A percentile compares a stretch with the other conserved stretches of the same genome.
Evolutionary conservation across 2,797 vertebrate genomes (phyloP).

Genomic region (Microcaecilia unicolor): DNA sequence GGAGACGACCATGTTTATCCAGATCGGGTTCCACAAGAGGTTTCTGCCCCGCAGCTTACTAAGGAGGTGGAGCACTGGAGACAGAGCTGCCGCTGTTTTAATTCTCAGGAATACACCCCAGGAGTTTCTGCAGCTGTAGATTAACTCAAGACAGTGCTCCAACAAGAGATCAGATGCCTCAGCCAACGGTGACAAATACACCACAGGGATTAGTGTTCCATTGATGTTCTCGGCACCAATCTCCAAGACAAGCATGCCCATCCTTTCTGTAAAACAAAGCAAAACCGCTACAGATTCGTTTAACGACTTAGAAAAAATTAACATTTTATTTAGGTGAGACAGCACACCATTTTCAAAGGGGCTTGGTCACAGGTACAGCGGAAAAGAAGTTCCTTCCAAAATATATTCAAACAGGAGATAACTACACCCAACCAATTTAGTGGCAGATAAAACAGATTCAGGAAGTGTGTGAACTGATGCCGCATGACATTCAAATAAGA

Average conservation of each 20-base stretch:
- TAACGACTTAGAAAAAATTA: too few relatives aligned
- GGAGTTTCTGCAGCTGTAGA: constrained; percentile 12
- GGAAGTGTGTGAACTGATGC: too few relatives aligned
- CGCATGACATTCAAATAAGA: too few relatives aligned
- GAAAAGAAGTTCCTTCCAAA: background rate
- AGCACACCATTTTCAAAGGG: too few relatives aligned
- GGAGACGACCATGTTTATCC: constrained; percentile 54
- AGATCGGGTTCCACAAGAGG: constrained; percentile 49
- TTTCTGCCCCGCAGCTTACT: constrained; percentile 24
- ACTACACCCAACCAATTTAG: too few relatives aligned
- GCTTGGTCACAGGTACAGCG: background rate
- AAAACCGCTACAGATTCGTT: background rate
- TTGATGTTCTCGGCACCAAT: constrained; percentile 19
- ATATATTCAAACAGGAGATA: too few relatives aligned
- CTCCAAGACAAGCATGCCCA: constrained; percentile 57
- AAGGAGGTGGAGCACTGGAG: constrained; percentile 44
- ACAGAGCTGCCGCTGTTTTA: constrained; percentile 39
- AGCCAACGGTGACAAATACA: constrained; percentile 15
- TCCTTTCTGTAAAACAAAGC: constrained; percentile 32
- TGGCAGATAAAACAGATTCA: too few relatives aligned
- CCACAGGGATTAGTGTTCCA: constrained; percentile 16
- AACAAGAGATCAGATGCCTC: constrained; percentile 15
- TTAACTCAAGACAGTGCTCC: constrained; percentile 38
- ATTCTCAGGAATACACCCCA: constrained; percentile 57
- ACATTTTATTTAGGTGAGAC: too few relatives aligned